These are phyloP conservation scores for Lasioglossum pauxillum DNA, from an alignment of 2,888 invertebrate species.

Conservation along the genomic window DNA sequence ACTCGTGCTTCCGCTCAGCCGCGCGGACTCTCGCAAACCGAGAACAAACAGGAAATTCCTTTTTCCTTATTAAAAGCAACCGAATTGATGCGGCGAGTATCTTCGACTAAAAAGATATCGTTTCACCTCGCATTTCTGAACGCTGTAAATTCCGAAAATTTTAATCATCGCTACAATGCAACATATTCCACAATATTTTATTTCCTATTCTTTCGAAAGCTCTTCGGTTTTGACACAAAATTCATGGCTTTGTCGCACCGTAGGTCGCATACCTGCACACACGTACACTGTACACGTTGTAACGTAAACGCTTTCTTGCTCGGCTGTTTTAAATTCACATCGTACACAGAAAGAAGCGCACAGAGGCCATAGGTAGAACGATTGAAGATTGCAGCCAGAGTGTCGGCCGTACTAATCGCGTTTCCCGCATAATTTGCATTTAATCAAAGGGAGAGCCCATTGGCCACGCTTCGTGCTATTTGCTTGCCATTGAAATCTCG, in stretches of 20 bases:
- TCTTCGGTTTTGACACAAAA: too few relatives aligned
- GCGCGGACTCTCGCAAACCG: background rate
- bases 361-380: constrained; percentile 48
- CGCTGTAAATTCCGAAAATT: too few relatives aligned
- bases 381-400: constrained; percentile 72
- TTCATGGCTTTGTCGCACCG: too few relatives aligned
- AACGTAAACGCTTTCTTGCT: constrained; percentile 32
- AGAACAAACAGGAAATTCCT: background rate
- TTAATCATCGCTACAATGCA: too few relatives aligned
- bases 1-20: background rate
- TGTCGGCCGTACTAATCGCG: constrained; percentile 82
- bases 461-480: constrained; percentile 82
- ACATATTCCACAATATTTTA: too few relatives aligned
- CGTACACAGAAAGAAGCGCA: constrained; percentile 38
- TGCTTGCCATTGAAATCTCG: constrained; percentile 82
- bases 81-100: background rate
- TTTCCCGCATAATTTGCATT: constrained; percentile 83
- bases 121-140: too few relatives aligned
- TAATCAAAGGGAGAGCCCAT: constrained; percentile 84
- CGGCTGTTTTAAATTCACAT: constrained; percentile 22
- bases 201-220: too few relatives aligned
- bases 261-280: background rate
- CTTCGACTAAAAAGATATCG: too few relatives aligned
- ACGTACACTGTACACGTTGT: background rate
- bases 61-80: background rate